These are phyloP conservation scores for Lontra canadensis DNA, from an alignment of 2,113 vertebrate genomes.

Conservation along the genomic window DNA sequence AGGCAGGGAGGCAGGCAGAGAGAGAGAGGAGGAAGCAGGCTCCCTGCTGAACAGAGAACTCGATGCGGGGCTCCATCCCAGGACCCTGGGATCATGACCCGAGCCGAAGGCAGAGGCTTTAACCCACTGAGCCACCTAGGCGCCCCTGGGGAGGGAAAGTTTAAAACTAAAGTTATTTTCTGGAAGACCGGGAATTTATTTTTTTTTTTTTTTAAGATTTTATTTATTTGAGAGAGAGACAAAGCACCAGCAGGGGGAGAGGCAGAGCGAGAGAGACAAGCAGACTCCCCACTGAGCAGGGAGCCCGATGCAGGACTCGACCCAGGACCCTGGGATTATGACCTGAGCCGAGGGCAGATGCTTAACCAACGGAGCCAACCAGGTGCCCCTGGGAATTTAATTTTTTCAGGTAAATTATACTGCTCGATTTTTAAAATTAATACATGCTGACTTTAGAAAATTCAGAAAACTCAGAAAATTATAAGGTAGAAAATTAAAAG, in stretches of 20 bases:
- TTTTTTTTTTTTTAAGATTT: not conserved
- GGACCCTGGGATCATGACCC: too few relatives aligned
- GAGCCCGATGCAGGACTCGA: accelerated
- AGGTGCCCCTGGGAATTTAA: not conserved
- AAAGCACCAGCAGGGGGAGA: not conserved
- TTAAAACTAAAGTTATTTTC: not conserved
- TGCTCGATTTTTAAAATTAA: not conserved
- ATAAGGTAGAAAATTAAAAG: not conserved
- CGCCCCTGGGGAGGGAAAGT: not conserved
- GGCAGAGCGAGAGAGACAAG: not conserved
- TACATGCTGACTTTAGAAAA: not conserved
- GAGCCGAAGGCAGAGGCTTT: too few relatives aligned
- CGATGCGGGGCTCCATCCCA: too few relatives aligned
- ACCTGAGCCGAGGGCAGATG: not conserved
- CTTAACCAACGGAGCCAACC: not conserved
- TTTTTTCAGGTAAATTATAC: not conserved
- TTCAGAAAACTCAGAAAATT: not conserved
- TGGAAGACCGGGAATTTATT: not conserved
- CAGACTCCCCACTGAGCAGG: not conserved
- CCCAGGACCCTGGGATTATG: not conserved
- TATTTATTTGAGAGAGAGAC: not conserved
- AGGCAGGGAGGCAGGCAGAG: too few relatives aligned
- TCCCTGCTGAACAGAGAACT: too few relatives aligned
- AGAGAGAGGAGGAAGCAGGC: too few relatives aligned
- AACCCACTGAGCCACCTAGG: too few relatives aligned